A percentile compares a stretch with the other conserved stretches of the same genome.
Evolutionary conservation across 2,113 vertebrate species (phyloP).

Genomic region (Leptodactylus fuscus): DNA sequence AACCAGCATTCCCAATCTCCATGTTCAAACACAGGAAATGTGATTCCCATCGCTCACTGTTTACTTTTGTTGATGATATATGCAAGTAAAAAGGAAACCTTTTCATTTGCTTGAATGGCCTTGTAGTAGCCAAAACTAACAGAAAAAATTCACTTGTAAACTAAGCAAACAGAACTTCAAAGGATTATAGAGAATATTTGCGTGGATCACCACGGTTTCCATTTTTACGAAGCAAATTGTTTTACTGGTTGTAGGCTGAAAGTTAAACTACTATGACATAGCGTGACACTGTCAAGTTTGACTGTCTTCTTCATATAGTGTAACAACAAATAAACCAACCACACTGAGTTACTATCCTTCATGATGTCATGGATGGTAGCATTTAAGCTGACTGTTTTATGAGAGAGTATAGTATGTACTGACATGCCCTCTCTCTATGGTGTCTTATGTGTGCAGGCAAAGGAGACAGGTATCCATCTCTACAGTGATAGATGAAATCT

Average conservation of each 20-base stretch:
- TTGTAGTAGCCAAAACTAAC: conserved; percentile 56
- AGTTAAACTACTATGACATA: conserved; percentile 41
- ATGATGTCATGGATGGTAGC: conserved; percentile 37
- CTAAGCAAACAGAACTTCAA: conserved; percentile 54
- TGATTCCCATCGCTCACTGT: conserved; percentile 48
- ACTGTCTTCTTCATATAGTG: conserved; percentile 17
- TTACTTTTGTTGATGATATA: conserved; percentile 57
- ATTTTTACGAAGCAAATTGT: conserved; percentile 33
- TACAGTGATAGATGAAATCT: neutral
- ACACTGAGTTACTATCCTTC: conserved; percentile 14
- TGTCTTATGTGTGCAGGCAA: neutral
- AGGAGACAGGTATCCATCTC: conserved; percentile 10
- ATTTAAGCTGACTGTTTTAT: conserved; percentile 37
- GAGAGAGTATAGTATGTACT: conserved; percentile 35
- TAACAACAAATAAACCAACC: conserved; percentile 42
- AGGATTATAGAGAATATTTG: conserved; percentile 39
- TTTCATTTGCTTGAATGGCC: conserved; percentile 49
- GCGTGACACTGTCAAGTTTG: conserved; percentile 17
- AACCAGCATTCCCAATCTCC: conserved; percentile 41
- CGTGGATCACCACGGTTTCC: conserved; percentile 36
- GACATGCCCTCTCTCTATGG: conserved; percentile 33
- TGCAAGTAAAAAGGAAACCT: conserved; percentile 48
- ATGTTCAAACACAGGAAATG: conserved; percentile 49
- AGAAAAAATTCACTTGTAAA: conserved; percentile 53
- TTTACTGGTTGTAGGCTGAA: conserved; percentile 34